Conservation (phyloP, 2,797 vertebrate species). For the Pipistrellus nathusii region DNA sequence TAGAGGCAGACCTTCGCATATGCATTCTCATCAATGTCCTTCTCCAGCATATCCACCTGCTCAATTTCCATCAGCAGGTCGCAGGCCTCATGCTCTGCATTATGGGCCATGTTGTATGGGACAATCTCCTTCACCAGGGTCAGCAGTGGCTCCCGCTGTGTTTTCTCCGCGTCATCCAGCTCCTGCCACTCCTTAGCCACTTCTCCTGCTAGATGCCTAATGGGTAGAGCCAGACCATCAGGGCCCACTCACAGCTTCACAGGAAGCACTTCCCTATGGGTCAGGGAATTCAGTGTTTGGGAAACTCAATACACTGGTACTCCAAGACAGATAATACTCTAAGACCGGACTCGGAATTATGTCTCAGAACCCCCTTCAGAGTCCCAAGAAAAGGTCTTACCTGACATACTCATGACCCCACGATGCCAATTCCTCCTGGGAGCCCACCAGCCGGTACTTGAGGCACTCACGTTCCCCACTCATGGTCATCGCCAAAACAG, state of each 20-base stretch:
- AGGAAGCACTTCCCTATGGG: background rate
- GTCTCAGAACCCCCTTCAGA: background rate
- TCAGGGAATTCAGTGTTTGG: conserved; percentile 14
- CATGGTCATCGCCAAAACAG: conserved; percentile 99
- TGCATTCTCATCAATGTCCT: conserved; percentile 97
- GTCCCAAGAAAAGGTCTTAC: conserved; percentile 84
- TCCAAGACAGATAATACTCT: background rate
- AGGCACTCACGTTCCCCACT: conserved; percentile 98
- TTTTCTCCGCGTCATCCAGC: conserved; percentile 96
- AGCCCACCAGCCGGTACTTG: conserved; percentile 96
- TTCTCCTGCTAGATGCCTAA: conserved; percentile 96
- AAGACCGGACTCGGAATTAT: background rate
- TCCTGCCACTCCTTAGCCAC: conserved; percentile 99
- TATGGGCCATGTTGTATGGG: conserved; percentile 99
- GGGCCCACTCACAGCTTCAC: background rate
- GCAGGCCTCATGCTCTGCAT: conserved; percentile 98
- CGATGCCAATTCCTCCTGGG: conserved; percentile 97
- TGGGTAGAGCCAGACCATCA: background rate
- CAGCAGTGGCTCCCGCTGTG: conserved; percentile 95
- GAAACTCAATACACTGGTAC: background rate
- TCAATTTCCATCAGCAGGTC: conserved; percentile 99
- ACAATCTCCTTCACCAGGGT: conserved; percentile 98
- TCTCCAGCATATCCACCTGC: conserved; percentile 97
- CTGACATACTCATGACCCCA: conserved; percentile 99
- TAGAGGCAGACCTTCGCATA: conserved; percentile 99